Evolutionary conservation across 1,140 invertebrate species (phyloP).

Genomic region (Trichoplusia ni): DNA sequence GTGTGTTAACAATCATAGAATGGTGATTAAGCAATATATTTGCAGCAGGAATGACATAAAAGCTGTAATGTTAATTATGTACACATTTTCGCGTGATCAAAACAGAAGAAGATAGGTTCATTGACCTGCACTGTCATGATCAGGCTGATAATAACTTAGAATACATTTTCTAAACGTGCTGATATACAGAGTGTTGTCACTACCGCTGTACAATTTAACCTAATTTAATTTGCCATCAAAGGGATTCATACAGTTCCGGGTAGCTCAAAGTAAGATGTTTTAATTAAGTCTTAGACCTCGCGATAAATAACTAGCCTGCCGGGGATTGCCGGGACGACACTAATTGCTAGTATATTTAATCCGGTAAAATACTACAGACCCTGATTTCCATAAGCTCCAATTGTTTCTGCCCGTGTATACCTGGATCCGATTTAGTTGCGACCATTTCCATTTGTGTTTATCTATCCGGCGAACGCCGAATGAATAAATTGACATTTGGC

Average conservation of each 20-base stretch:
- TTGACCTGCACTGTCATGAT: too few species aligned
- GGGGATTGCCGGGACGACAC: slow-evolving; percentile 63
- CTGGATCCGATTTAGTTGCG: slow-evolving; percentile 72
- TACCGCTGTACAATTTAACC: too few species aligned
- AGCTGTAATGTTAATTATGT: too few species aligned
- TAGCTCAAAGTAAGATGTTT: slow-evolving; percentile 77
- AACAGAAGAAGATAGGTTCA: too few species aligned
- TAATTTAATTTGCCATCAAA: slow-evolving; percentile 64
- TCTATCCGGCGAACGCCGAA: slow-evolving; percentile 60
- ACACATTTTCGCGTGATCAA: too few species aligned
- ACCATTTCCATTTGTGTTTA: slow-evolving; percentile 68
- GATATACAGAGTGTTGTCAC: too few species aligned
- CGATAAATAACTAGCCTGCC: slow-evolving; percentile 75
- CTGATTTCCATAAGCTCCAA: slow-evolving; percentile 81
- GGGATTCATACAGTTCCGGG: slow-evolving; percentile 58
- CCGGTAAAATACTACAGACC: slow-evolving; percentile 75
- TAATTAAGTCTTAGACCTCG: slow-evolving; percentile 78
- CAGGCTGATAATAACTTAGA: too few species aligned
- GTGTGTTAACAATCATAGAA: too few species aligned
- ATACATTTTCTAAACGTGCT: too few species aligned
- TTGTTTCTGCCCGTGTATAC: slow-evolving; percentile 71
- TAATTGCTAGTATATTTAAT: slow-evolving; percentile 80
- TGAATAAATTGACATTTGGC: slow-evolving; percentile 59
- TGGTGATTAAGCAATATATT: too few species aligned
- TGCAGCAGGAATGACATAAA: too few species aligned